Evolutionary conservation across 2,888 invertebrate genomes (phyloP), one percentile per base, ranked within the genome.

Genomic region (Caenorhabditis panamensis): DNA sequence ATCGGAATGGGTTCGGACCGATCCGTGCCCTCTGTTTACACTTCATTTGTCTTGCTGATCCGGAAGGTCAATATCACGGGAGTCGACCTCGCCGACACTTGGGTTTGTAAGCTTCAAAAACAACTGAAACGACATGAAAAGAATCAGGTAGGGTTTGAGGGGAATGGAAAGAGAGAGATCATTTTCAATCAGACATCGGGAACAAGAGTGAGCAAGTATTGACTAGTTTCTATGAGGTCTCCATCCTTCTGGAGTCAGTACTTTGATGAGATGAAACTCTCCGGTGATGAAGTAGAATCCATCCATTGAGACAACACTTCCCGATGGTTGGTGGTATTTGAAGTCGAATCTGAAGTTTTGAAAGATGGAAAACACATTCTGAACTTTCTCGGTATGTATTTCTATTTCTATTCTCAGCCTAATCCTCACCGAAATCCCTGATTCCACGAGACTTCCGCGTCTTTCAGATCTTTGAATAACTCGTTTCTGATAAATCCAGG

Each of bases 11-110:
- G 56, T 63, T 59, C 36, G 64, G 63, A 72, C 56, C 63, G 54
- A 44, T 31, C 13, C 41, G 18, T 41, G 8, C 8, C 22, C 8
- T 49, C 49, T 73, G 64, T 73, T 73, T 64, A 56, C 63, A 58
- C 59, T 64, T 66, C 58, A 73, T 73, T 73, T 73, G 73, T 73
- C 73, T 11, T 28, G 64, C 51, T 66, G 47, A 73, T 73, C 73
- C 51, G 22, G 26, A 73, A 18, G 28, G 73, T 66, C 58, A 73
- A 73, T 22, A 72, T 44, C 24, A 37, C 44, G 26, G 47, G 58
- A 59, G 11, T 58, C 31, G 53, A 3, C 24, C 31, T 6, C n/a
- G n/a, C n/a, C n/a, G 36, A 53, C 36, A 20, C 26, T 26, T 56
- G 4, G 41, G 24, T 1, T 13, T n/a, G 37, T 59, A 59, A 59